Percentiles rank a stretch among this genome's conserved stretches.
Evolutionary conservation across 2,797 vertebrate species (phyloP).

Genomic region (Caiman crocodilus): DNA sequence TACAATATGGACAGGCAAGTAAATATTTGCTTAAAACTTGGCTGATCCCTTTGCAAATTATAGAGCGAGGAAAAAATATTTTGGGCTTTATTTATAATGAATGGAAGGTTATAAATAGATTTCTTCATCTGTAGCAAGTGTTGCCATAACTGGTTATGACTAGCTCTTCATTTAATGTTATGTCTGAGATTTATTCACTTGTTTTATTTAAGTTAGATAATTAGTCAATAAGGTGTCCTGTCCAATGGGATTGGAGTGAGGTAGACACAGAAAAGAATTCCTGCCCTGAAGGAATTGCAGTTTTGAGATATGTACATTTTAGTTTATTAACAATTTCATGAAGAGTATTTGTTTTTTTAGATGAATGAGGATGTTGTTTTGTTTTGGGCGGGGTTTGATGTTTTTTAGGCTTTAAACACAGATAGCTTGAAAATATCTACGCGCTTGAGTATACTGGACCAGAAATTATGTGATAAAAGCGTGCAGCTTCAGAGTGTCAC

Average conservation of each 20-base stretch:
- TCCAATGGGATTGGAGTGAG: not conserved
- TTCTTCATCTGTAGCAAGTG: not conserved
- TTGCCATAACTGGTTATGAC: not conserved
- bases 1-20: not conserved
- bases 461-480: slow-evolving; percentile 83
- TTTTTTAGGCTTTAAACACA: slow-evolving; percentile 85
- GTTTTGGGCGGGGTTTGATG: not conserved
- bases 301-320: not conserved
- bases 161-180: not conserved
- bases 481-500: slow-evolving; percentile 67
- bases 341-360: not conserved
- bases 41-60: not conserved
- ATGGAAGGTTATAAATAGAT: not conserved
- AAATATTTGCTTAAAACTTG: not conserved
- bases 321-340: slow-evolving; percentile 23
- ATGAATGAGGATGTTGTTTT: not conserved
- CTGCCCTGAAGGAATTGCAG: not conserved
- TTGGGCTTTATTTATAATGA: not conserved
- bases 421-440: slow-evolving; percentile 86
- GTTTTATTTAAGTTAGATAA: not conserved
- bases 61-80: not conserved
- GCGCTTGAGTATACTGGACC: slow-evolving; percentile 85
- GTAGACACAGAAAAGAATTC: not conserved
- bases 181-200: accelerated
- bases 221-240: not conserved